phyloP scores from a whole-genome alignment of 2,113 vertebrate genomes.

The Gambusia holbrooki region DNA sequence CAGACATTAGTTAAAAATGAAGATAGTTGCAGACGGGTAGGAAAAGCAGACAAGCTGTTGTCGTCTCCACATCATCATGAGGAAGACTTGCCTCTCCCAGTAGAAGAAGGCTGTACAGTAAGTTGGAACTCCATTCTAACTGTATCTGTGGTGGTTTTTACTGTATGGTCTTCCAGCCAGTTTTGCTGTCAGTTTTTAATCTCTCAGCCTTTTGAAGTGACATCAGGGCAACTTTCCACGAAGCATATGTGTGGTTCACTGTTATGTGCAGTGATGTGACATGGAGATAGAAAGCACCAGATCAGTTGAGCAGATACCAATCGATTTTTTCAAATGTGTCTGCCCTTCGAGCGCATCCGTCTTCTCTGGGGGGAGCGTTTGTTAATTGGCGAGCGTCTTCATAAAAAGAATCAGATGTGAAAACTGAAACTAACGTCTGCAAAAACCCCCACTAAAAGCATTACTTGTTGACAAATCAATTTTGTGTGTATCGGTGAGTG shows the following conservation, averaged over 20 bases:
- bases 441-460: constrained; percentile 37
- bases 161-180: background rate
- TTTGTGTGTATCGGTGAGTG: constrained; percentile 51
- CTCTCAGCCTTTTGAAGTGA: constrained; percentile 8
- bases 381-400: constrained; percentile 44
- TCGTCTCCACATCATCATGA: constrained; percentile 5
- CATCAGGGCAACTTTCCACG: constrained; percentile 35
- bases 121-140: constrained; percentile 16
- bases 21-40: constrained; percentile 3
- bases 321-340: constrained; percentile 34
- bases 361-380: constrained; percentile 41
- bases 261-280: constrained; percentile 33
- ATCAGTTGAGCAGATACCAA: constrained; percentile 51
- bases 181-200: constrained; percentile 24
- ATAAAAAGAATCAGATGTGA: constrained; percentile 42
- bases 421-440: constrained; percentile 59
- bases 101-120: background rate
- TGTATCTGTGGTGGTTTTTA: background rate
- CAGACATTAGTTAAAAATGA: background rate
- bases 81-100: background rate
- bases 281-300: constrained; percentile 46
- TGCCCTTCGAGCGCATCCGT: constrained; percentile 6
- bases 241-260: constrained; percentile 36
- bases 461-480: constrained; percentile 55
- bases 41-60: background rate